These are phyloP conservation scores for Margarornis squamiger DNA, from an alignment of 2,797 vertebrate genomes.

Conservation along the genomic window DNA sequence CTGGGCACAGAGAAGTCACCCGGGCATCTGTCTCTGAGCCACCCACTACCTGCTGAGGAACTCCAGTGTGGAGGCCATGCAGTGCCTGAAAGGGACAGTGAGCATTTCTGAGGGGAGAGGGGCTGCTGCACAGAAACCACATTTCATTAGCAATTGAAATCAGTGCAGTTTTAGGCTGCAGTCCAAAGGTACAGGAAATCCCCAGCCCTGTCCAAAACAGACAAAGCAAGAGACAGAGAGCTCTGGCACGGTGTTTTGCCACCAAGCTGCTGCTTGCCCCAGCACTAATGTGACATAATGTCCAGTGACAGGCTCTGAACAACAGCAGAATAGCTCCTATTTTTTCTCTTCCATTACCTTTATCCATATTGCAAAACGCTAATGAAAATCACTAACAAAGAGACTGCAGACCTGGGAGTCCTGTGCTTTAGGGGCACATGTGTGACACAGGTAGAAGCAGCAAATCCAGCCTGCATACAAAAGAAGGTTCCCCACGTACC, in stretches of 20 bases:
- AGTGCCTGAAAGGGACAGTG: background rate
- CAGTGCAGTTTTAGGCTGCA: constrained; percentile 3
- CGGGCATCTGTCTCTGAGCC: background rate
- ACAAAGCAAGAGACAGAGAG: constrained; percentile 24
- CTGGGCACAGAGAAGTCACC: background rate
- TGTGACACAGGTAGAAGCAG: background rate
- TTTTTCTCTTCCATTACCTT: constrained; percentile 14
- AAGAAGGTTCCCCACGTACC: background rate
- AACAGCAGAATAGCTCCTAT: background rate
- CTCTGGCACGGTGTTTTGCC: background rate
- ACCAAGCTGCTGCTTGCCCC: background rate
- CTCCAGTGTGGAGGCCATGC: background rate
- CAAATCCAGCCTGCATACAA: background rate
- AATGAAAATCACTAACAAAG: constrained; percentile 14
- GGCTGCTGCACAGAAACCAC: background rate
- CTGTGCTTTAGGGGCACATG: background rate
- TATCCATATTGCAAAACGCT: background rate
- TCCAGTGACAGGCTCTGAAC: constrained; percentile 22
- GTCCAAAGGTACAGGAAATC: constrained; percentile 53
- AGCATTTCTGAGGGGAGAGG: background rate
- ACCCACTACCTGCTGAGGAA: background rate
- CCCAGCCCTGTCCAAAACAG: constrained; percentile 15
- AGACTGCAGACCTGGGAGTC: background rate
- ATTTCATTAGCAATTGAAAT: constrained; percentile 10
- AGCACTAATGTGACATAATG: constrained; percentile 50